phyloP scores from a whole-genome alignment of 2,797 vertebrate genomes.

The Aldrovandia affinis region DNA sequence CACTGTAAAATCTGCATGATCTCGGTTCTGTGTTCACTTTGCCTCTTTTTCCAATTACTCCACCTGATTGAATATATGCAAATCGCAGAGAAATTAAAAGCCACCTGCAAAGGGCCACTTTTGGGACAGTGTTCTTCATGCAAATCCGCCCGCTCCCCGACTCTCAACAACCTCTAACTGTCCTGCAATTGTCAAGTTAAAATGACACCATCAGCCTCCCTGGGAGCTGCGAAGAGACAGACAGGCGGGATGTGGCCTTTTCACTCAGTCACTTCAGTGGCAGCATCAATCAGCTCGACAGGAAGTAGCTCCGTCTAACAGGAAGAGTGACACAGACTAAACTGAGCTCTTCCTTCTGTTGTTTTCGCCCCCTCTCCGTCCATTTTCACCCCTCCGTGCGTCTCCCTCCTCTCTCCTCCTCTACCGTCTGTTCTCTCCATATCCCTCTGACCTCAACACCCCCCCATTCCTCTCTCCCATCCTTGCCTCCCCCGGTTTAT shows the following conservation, averaged over 20 bases:
- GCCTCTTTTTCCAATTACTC: slow-evolving; percentile 72
- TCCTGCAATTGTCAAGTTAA: slow-evolving; percentile 41
- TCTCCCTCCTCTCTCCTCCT: neutral
- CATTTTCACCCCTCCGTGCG: neutral
- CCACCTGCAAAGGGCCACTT: slow-evolving; percentile 69
- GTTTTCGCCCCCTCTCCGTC: slow-evolving; percentile 19
- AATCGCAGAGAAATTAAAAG: slow-evolving; percentile 79
- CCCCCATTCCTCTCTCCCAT: slow-evolving; percentile 5
- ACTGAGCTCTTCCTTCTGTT: slow-evolving; percentile 23
- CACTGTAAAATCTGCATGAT: slow-evolving; percentile 42
- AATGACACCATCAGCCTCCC: neutral
- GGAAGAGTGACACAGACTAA: neutral
- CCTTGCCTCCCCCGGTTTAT: slow-evolving; percentile 21
- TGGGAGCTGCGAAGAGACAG: neutral
- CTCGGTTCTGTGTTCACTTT: slow-evolving; percentile 44
- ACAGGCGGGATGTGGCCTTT: slow-evolving; percentile 5
- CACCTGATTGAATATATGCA: slow-evolving; percentile 83
- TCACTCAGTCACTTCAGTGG: neutral
- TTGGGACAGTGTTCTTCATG: slow-evolving; percentile 50
- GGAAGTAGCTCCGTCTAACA: neutral
- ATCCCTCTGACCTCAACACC: slow-evolving; percentile 33
- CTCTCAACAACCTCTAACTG: slow-evolving; percentile 59
- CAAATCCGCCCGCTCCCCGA: slow-evolving; percentile 22
- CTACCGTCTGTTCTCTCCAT: slow-evolving; percentile 18
- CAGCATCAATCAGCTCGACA: neutral